These are phyloP conservation scores for Hydrolagus colliei DNA, from an alignment of 2,797 vertebrate genomes.

Conservation along the genomic window DNA sequence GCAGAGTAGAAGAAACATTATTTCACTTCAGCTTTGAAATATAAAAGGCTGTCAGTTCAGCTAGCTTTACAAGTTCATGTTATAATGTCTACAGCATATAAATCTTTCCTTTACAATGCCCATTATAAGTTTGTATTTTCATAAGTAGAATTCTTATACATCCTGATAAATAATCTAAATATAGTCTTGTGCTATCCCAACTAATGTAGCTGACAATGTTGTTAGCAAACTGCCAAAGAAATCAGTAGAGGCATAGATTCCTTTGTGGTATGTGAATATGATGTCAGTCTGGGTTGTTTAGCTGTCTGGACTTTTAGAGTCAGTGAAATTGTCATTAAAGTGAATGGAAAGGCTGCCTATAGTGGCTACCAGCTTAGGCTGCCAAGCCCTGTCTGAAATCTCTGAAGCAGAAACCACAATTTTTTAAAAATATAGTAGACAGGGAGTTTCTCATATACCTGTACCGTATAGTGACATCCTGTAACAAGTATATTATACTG, in stretches of 20 bases:
- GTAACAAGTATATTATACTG: background rate
- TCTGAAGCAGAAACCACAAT: background rate
- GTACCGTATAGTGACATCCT: background rate
- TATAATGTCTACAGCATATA: background rate
- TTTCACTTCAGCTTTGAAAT: background rate
- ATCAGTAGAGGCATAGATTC: conserved; percentile 27
- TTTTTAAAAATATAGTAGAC: background rate
- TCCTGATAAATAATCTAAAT: background rate
- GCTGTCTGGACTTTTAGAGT: conserved; percentile 28
- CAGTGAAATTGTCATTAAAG: conserved; percentile 30
- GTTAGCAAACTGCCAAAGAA: conserved; percentile 28
- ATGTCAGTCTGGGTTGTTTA: conserved; percentile 27
- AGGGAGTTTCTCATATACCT: background rate
- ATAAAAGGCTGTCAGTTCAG: background rate
- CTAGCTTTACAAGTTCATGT: background rate
- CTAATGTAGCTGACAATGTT: conserved; percentile 13
- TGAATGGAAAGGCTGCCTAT: conserved; percentile 29
- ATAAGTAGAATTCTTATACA: background rate
- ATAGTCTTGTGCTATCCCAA: conserved; percentile 14
- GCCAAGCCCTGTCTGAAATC: conserved; percentile 3
- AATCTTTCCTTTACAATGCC: background rate
- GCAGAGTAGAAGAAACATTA: background rate
- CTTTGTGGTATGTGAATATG: conserved; percentile 31
- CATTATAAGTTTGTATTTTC: background rate
- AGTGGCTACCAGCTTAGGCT: conserved; percentile 24